Base-by-base conservation (phyloP, 2,113 vertebrate genomes). In the Paedocypris sp. region DNA sequence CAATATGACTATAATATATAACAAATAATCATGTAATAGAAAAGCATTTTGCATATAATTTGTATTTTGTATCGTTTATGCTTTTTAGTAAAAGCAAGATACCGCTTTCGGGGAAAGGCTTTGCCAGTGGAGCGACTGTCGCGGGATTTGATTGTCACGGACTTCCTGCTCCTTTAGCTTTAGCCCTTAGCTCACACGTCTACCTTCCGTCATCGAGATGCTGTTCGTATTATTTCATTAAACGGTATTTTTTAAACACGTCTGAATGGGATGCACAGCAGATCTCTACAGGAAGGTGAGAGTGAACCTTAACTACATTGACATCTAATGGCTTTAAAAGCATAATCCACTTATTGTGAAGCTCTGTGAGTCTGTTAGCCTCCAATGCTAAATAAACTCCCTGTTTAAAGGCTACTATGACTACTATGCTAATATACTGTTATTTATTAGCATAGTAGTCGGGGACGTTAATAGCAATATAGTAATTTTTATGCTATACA, bases 101-200 rank as follows among this genome's bases (percentile, higher is more conserved):
- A 12, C 9, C 12, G 11, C 1, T 8, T 12, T 36, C n/a, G 48
- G 10, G 25, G 16, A 25, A 15, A 23, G 4, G 9, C 9, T 26
- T 5, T 22, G 31, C 16, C 3, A 23, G 41, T 38, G 25, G 2
- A n/a, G 54, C 12, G 15, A 26, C 2, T 42, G 54, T 64, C 67
- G 48, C 61, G 18, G 56, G 53, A 41, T 53, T 46, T 33, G 1
- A 4, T 4, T 20, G 48, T 64, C 67, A 53, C 13, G 7, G 19
- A 13, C 12, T n/a, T n/a, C n/a, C n/a, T n/a, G n/a, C n/a, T 43
- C 39, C 10, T 6, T 4, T 57, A 25, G 12, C 23, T 9, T 13
- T 57, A 58, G 54, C 54, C 16, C 32, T 43, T 58, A 58, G 54
- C 39, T 10, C 5, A 1, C 13, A 25, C 38, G 54, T 39, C 43